Conservation (phyloP, 2,797 vertebrate genomes). For the Dallia pectoralis region DNA sequence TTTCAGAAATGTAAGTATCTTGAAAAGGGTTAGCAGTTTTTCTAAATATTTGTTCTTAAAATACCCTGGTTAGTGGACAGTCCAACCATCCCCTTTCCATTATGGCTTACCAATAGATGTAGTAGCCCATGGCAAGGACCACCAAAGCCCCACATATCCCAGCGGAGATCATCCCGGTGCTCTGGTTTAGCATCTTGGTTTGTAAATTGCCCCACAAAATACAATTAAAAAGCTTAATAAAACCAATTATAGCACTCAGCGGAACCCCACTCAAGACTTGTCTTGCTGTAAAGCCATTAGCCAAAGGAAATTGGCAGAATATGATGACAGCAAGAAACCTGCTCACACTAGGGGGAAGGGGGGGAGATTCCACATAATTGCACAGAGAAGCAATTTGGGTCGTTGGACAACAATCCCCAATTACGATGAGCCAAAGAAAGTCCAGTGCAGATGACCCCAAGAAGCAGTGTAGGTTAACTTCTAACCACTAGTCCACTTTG, state of each 20-base stretch:
- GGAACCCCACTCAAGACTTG: constrained; percentile 47
- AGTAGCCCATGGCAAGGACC: constrained; percentile 88
- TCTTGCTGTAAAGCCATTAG: constrained; percentile 62
- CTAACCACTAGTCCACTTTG: not conserved
- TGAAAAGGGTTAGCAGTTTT: no score
- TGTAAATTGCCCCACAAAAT: constrained; percentile 39
- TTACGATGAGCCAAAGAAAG: constrained; percentile 15
- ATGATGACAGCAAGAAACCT: constrained; percentile 62
- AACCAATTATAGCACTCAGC: constrained; percentile 16
- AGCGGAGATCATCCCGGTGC: constrained; percentile 85
- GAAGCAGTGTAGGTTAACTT: not conserved
- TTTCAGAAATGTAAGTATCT: no score
- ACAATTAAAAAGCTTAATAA: constrained; percentile 16
- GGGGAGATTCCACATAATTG: constrained; percentile 21
- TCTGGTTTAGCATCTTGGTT: constrained; percentile 81
- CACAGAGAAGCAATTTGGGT: constrained; percentile 11
- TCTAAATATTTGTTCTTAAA: no score
- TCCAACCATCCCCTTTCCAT: not conserved
- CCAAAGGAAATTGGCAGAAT: constrained; percentile 58
- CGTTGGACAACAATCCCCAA: not conserved
- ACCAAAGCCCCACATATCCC: constrained; percentile 85
- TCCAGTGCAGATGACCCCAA: not conserved
- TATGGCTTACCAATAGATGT: constrained; percentile 90
- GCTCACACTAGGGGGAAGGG: constrained; percentile 19
- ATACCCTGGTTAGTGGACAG: not conserved